Evolutionary conservation across 2,888 invertebrate species (phyloP), one percentile per base, ranked within the genome.

Genomic region (Alsophila aescularia): DNA sequence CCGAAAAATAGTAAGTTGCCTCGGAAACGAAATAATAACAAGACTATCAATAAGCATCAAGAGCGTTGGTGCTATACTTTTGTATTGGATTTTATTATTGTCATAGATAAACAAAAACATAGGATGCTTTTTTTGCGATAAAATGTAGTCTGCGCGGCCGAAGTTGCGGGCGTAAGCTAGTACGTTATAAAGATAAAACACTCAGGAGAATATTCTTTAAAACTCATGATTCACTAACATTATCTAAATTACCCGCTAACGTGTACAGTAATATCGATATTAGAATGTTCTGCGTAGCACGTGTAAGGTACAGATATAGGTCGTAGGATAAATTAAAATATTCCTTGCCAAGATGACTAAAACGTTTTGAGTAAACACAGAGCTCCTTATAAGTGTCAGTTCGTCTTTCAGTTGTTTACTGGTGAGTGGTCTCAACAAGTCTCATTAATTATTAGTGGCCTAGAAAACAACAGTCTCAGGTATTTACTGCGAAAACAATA

Each of bases 361-460:
- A 32, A 48, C 13, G 9, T 48, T 13, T 15, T 24, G 34, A 6
- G 24, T 43, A 53, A 53, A 53, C 42, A 45, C 3, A 3, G 1
- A 12, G 31, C 8, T 39, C 21, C 12, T 18, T 15, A 32, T 37
- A 57, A 32, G 18, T 50, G 43, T 47, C 45, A 47, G 24, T 39
- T 43, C 15, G n/a, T 44, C 44, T 43, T 39, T 35, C 44, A 49
- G 27, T 45, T 52, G 58, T 62, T 66, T 29, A 53, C 60, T 62
- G 63, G 44, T 65, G 68, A 69, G 60, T 59, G 50, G 49, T 58
- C 59, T 67, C 67, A 67, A 74, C 73, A 64, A 1, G 49, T 58
- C 59, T 67, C 67, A 67, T 75, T 74, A 64, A 73, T 76, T 71
- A 73, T 76, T 71, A 72, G 50, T 42, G 47, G 31, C 61, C 60